Base-by-base conservation (phyloP, 2,113 vertebrate genomes). In the Zingel zingel region DNA sequence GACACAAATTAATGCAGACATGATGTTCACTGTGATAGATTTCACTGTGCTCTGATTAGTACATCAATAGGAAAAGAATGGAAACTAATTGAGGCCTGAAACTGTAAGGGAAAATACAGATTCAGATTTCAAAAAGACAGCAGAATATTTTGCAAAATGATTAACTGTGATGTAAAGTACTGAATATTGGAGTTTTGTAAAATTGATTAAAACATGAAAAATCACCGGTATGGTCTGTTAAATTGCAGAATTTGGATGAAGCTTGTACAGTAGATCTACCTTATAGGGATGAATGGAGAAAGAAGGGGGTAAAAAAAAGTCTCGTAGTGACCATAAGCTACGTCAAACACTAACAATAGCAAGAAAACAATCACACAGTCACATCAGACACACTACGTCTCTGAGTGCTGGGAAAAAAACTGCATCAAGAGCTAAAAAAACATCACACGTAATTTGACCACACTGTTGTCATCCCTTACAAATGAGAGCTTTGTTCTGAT, bases 401-500 rank as follows among this genome's bases (percentile, higher is more conserved):
- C 27, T 3, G 25, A 65, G 15, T n/a, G 51, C 47, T 75, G 18
- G 27, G n/a, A 47, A 27, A 62, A 54, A 62, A 69, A 51, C 18
- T 66, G 23, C 33, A 64, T 9, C 10, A 0, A 61, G 23, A 58
- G 51, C 51, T 58, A 59, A 51, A 59, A 75, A 39, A 56, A 64
- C 36, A 74, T 58, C 51, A 75, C 78, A 66, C 67, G 77, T 71
- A 58, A 86, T 81, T 30, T 81, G 82, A 82, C 79, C 69, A 57
- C 39, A 25, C 39, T 45, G 47, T 39, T 75, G 85, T 84, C 75
- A 74, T 56, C 47, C 53, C 25, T 69, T 79, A 11, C 45, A 64
- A 74, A 72, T 48, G 25, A 82, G 27, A 71, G 78, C 30, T 91
- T 89, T 89, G 75, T 89, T 89, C 62, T 77, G 72, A 74, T 50